Conservation (phyloP, 1,140 invertebrate genomes). For the Drosophila micromelanica region DNA sequence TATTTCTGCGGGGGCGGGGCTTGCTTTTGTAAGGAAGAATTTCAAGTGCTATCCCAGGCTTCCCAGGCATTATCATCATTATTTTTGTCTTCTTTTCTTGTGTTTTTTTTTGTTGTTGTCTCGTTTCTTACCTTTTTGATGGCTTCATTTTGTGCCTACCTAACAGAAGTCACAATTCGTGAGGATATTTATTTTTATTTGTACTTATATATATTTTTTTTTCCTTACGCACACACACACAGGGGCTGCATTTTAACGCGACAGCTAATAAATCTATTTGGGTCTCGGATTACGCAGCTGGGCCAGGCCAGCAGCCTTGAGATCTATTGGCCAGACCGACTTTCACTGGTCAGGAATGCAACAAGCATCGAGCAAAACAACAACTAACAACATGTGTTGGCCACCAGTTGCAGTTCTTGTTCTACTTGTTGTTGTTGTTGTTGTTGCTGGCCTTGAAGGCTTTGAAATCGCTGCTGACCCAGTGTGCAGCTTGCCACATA, state of each 20-base stretch:
- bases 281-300: conserved; percentile 57
- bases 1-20: conserved; percentile 10
- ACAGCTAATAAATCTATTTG: conserved; percentile 65
- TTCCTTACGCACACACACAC: background rate
- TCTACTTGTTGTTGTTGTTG: conserved; percentile 18
- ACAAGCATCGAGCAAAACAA: conserved; percentile 31
- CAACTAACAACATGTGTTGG: conserved; percentile 22
- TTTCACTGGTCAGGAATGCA: conserved; percentile 69
- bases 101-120: background rate
- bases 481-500: conserved; percentile 29
- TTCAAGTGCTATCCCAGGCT: conserved; percentile 10
- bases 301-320: conserved; percentile 50
- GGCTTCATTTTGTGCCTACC: conserved; percentile 25
- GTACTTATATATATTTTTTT: background rate
- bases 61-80: conserved; percentile 27
- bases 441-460: conserved; percentile 40
- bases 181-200: conserved; percentile 11
- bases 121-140: conserved; percentile 1
- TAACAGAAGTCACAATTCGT: conserved; percentile 5
- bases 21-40: conserved; percentile 17
- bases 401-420: conserved; percentile 37
- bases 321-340: conserved; percentile 39
- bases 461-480: conserved; percentile 33
- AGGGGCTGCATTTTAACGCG: conserved; percentile 28
- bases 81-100: conserved; percentile 28